Percentiles rank a stretch among this genome's conserved stretches.
Conservation (phyloP, 2,113 vertebrate genomes). For the Syngnathus typhle region DNA sequence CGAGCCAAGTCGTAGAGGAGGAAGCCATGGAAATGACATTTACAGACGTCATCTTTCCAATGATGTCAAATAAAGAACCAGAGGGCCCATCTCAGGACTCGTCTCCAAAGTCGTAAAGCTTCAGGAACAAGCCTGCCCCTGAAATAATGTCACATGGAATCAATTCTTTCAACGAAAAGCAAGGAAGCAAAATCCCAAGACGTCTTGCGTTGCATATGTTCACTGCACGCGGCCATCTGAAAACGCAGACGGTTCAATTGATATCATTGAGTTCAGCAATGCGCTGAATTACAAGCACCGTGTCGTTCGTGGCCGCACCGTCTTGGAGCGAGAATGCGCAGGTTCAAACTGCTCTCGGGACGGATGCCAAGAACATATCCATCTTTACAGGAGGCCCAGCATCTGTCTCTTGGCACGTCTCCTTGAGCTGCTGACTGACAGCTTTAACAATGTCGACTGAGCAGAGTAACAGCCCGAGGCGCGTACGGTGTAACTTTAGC, state of each 20-base stretch:
- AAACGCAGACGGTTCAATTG: no score
- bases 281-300: not conserved
- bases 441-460: slow-evolving; percentile 51
- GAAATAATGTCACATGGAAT: not conserved
- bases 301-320: slow-evolving; percentile 19
- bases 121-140: not conserved
- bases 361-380: slow-evolving; percentile 54
- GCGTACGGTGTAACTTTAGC: slow-evolving; percentile 29
- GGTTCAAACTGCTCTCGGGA: slow-evolving; percentile 44
- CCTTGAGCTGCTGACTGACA: slow-evolving; percentile 54
- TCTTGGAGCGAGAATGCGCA: slow-evolving; percentile 51
- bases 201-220: no score
- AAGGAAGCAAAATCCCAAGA: not conserved
- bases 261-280: not conserved
- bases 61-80: not conserved
- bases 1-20: no score
- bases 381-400: slow-evolving; percentile 47
- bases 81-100: not conserved
- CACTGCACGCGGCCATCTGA: no score
- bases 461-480: slow-evolving; percentile 39
- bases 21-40: not conserved
- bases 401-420: slow-evolving; percentile 47
- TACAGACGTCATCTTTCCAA: not conserved
- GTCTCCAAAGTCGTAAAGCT: not conserved
- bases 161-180: not conserved